Percentiles rank a stretch among this genome's conserved stretches.
Conservation (phyloP, 2,113 vertebrate genomes). For the Sialia sialis region DNA sequence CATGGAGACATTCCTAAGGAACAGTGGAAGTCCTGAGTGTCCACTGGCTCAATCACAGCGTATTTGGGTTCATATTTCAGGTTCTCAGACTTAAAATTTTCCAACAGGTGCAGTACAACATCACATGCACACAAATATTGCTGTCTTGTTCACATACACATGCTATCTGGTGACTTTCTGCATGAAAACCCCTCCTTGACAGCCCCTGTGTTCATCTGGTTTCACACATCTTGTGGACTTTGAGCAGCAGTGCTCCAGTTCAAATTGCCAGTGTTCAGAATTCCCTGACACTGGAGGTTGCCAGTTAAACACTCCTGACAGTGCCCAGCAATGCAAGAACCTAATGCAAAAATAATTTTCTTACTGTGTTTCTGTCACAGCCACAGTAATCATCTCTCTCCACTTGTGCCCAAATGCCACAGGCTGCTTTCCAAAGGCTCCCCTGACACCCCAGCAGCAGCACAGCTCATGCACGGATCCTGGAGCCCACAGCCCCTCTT, state of each 20-base stretch:
- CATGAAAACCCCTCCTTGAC: neutral
- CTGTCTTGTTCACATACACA: neutral
- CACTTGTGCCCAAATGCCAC: neutral
- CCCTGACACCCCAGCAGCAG: neutral
- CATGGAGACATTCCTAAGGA: neutral
- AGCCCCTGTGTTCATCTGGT: neutral
- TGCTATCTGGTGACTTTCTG: neutral
- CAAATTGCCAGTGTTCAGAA: neutral
- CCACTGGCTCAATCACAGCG: neutral
- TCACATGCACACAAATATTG: neutral
- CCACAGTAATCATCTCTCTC: neutral
- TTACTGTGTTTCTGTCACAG: neutral
- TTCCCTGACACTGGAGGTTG: neutral
- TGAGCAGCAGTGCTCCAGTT: neutral
- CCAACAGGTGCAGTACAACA: neutral
- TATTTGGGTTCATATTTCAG: neutral
- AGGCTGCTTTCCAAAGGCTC: neutral
- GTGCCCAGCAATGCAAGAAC: neutral
- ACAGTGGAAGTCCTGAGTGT: neutral
- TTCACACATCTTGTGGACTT: neutral
- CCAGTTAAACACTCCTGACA: neutral
- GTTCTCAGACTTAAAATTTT: neutral
- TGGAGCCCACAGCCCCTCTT: fast-evolving
- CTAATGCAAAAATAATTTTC: neutral
- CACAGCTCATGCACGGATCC: neutral